phyloP scores from a whole-genome alignment of 2,797 vertebrate genomes.

The Mycteria americana region DNA sequence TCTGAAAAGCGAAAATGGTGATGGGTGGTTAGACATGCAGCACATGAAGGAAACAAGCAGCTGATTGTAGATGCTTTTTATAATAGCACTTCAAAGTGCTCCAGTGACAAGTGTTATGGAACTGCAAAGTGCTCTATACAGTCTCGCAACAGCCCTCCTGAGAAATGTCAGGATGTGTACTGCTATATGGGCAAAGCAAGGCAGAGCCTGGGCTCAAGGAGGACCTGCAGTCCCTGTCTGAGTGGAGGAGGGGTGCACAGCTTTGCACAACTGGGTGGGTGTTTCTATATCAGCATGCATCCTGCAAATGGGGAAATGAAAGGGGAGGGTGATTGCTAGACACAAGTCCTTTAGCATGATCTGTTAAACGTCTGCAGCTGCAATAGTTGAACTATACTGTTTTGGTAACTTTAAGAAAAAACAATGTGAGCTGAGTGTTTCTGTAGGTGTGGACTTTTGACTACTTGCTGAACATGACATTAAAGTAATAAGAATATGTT shows the following conservation, averaged over 20 bases:
- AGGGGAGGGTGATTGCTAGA: not conserved
- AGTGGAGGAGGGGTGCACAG: not conserved
- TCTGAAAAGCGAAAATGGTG: slow-evolving; percentile 66
- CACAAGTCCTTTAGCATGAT: not conserved
- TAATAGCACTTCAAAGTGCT: not conserved
- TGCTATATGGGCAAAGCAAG: not conserved
- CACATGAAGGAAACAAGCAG: not conserved
- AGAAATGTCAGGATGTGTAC: not conserved
- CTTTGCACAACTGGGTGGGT: not conserved
- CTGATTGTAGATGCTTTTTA: not conserved
- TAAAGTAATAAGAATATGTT: not conserved
- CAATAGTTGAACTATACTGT: not conserved
- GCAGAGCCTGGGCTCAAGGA: not conserved
- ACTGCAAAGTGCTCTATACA: not conserved
- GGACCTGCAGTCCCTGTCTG: not conserved
- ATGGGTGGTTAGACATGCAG: not conserved
- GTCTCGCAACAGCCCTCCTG: not conserved
- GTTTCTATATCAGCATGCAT: not conserved
- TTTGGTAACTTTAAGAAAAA: not conserved
- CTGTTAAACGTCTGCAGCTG: not conserved
- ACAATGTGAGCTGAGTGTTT: not conserved
- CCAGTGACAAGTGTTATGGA: not conserved
- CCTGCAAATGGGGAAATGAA: not conserved
- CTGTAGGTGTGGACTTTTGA: not conserved
- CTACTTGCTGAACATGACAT: not conserved